Evolutionary conservation across 2,797 vertebrate species (phyloP), one percentile per base, ranked within the genome.

Genomic region (Melanogrammus aeglefinus): DNA sequence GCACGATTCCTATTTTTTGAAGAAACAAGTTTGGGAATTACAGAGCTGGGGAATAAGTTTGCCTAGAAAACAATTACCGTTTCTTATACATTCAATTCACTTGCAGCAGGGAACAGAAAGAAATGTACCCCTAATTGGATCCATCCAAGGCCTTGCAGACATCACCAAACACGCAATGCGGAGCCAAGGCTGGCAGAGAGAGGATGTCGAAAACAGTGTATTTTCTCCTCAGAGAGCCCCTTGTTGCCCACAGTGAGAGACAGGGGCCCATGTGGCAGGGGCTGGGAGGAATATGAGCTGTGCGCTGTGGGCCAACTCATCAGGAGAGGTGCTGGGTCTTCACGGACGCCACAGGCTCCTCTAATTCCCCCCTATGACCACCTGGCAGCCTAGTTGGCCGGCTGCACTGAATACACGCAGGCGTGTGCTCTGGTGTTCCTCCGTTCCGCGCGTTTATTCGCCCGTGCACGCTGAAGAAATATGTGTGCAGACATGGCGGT

Each of bases 351-450:
- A 79, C 79, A 75, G 79, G 79, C 73, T 27, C 82, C 73, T 83
- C 85, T 78, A 86, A 87, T 85, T 86, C 78, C 79, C 72, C 29
- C 24, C 66, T 29, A 76, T 82, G 85, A 90, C 89, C 83, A 88
- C 85, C 82, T 82, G 83, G 84, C 84, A 86, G 78, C 74, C 76
- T 72, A 72, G 16, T 35, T 71, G 76, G 72, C 74, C 35, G 70
- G 76, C 76, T 78, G 69, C 72, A 77, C 38, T 81, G 33, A 79
- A 21, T 69, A 13, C 18, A 36, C 8, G 24, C n/a, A 31, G 39
- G 66, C 24, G 69, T 24, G 57, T 71, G 73, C 5, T 39, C 38
- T 39, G 38, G 75, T 69, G 73, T 44, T n/a, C 5, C n/a, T 44
- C 38, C 29, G 73, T 47, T 4, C 6, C 6, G 21, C 2, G 21